phyloP scores from a whole-genome alignment of 2,888 invertebrate species.

The Hedychridium roseum region DNA sequence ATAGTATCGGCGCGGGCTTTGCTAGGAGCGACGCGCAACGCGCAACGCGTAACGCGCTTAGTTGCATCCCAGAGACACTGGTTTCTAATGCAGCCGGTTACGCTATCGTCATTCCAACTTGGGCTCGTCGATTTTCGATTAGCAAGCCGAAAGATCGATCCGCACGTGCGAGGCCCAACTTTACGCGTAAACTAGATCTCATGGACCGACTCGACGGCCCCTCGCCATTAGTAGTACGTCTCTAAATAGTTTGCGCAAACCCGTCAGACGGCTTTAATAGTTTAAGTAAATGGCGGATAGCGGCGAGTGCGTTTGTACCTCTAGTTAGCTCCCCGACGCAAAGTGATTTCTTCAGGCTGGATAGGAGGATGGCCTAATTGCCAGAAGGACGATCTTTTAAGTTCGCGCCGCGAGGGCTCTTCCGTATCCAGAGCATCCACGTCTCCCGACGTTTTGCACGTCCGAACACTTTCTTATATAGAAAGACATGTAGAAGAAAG shows the following conservation, averaged over 20 bases:
- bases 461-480: neutral
- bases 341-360: slow-evolving; percentile 49
- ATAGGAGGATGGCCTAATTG: slow-evolving; percentile 24
- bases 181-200: slow-evolving; percentile 9
- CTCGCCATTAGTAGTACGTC: slow-evolving; percentile 42
- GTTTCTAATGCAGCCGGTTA: slow-evolving; percentile 1
- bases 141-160: too few relatives aligned
- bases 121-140: too few relatives aligned
- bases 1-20: slow-evolving; percentile 34
- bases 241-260: slow-evolving; percentile 49
- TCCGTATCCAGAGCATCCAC: too few relatives aligned
- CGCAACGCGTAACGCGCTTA: slow-evolving; percentile 11
- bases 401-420: too few relatives aligned
- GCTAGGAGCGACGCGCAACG: slow-evolving; percentile 7
- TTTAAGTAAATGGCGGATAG: slow-evolving; percentile 39
- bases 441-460: neutral
- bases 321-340: slow-evolving; percentile 49
- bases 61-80: slow-evolving; percentile 6
- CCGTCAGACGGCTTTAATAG: slow-evolving; percentile 35
- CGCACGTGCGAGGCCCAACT: too few relatives aligned
- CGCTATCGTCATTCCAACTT: too few relatives aligned
- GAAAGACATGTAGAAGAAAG: neutral
- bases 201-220: slow-evolving; percentile 12
- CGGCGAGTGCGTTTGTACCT: slow-evolving; percentile 41
- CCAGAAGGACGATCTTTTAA: too few relatives aligned